Evolutionary conservation across 2,888 invertebrate genomes (phyloP).

Genomic region (Drosophila pseudotakahashii): DNA sequence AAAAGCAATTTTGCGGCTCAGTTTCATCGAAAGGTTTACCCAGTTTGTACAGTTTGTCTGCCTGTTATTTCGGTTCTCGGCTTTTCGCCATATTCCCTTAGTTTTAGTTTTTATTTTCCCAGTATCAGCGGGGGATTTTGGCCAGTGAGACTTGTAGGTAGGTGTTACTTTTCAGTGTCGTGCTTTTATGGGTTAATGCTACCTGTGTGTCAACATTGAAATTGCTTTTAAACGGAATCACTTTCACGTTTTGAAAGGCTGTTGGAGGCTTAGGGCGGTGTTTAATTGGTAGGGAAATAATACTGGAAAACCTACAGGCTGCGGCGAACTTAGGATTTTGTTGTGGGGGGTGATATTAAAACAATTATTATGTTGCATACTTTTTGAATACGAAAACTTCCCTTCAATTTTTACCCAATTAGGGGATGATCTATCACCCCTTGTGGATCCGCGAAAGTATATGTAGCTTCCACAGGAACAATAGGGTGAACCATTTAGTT

Average conservation of each 20-base stretch:
- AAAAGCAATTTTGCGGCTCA: conserved; percentile 69
- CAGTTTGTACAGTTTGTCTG: conserved; percentile 39
- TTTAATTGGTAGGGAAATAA: not conserved
- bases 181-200: conserved; percentile 31
- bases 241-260: conserved; percentile 1
- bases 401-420: no score
- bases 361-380: no score
- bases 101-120: conserved; percentile 22
- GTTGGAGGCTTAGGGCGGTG: not conserved
- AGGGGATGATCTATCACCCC: no score
- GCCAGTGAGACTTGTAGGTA: conserved; percentile 21
- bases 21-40: conserved; percentile 57
- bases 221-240: conserved; percentile 11
- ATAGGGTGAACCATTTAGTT: no score
- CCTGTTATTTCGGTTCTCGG: conserved; percentile 30
- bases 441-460: no score
- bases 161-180: conserved; percentile 18
- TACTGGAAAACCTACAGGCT: no score
- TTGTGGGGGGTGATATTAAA: no score
- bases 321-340: no score
- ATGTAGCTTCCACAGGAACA: no score
- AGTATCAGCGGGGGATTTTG: conserved; percentile 5
- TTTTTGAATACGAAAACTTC: no score
- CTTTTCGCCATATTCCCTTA: conserved; percentile 22
- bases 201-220: conserved; percentile 33